These are phyloP conservation scores for Calliopum simillimum DNA, from an alignment of 2,888 invertebrate genomes.

Conservation along the genomic window DNA sequence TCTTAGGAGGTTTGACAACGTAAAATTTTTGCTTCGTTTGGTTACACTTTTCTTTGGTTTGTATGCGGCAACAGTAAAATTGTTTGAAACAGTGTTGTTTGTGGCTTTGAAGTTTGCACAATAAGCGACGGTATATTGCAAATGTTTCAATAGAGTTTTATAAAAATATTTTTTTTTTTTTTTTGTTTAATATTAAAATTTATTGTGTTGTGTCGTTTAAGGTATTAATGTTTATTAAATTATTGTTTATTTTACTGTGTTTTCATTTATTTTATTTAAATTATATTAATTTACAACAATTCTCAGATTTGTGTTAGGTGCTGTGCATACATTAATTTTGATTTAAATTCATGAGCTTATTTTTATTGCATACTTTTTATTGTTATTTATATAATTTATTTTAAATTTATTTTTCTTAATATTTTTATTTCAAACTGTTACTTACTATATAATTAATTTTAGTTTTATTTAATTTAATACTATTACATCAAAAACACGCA, in stretches of 20 bases:
- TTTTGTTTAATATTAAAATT: conserved; percentile 30
- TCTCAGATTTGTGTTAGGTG: neutral
- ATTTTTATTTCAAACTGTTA: neutral
- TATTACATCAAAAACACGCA: conserved; percentile 10
- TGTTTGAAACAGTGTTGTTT: no score
- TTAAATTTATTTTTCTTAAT: conserved; percentile 6
- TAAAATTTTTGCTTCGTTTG: no score
- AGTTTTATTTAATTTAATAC: conserved; percentile 25
- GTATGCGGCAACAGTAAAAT: no score
- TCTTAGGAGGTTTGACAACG: no score
- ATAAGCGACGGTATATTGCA: no score
- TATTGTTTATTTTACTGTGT: conserved; percentile 22
- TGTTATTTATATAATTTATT: conserved; percentile 18
- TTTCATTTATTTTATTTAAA: conserved; percentile 20
- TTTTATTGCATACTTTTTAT: neutral
- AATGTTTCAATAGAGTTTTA: no score
- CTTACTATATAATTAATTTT: conserved; percentile 18
- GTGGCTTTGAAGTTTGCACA: no score
- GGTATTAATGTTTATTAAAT: conserved; percentile 13
- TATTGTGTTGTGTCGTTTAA: conserved; percentile 34
- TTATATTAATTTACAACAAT: conserved; percentile 1
- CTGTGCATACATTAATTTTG: neutral
- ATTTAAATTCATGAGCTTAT: neutral
- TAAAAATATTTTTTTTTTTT: conserved; percentile 10
- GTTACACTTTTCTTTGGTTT: no score